Base-by-base conservation (phyloP, 2,797 vertebrate genomes). In the Alosa sapidissima region DNA sequence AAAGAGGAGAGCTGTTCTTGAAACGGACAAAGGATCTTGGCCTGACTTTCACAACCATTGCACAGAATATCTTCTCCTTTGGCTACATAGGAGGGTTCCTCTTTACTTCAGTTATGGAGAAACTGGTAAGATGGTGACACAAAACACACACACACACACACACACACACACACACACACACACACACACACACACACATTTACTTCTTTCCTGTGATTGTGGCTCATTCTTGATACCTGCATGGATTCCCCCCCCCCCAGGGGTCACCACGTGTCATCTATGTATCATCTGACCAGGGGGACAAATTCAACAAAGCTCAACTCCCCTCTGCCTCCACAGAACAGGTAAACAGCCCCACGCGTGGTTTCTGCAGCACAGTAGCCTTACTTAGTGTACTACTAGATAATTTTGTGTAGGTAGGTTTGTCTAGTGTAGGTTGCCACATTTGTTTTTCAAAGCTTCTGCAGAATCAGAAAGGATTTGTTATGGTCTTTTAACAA, bases 71-170 rank as follows among this genome's bases (percentile, higher is more conserved):
- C 91, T 96, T 90, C 91, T 95, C 94, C 19, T 96, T 96, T 0
- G 96, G 96, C 82, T 96, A 95, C 91, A 95, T 96, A 0, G 95
- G 96, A 68, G 90, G 93, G 0, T 96, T 96, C 84, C 92, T 96
- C 58, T 96, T 96, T 90, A 95, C 95, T 86, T 96, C 96, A 0
- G 94, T 96, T 85, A 94, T 96, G 92, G 94, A 96, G 84, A 94
- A 94, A 47, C 62, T 87, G 87, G 96, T 96, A 24, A 91, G 90
- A 45, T 49, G 8, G 47, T 41, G 19, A 36, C 21, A 47, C 10
- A 5, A 68, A 21, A 21, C 75, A 82, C 49, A 28, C 24, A 33
- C 7, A 52, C 58, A 28, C 84, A 81, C 48, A n/a, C 62, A 41
- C 58, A 68, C 48, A 84, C 21, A 10, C 7, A 28, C 60, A 60